Evolutionary conservation across 2,888 invertebrate genomes (phyloP).

Genomic region (Rhaphigaster nebulosa): DNA sequence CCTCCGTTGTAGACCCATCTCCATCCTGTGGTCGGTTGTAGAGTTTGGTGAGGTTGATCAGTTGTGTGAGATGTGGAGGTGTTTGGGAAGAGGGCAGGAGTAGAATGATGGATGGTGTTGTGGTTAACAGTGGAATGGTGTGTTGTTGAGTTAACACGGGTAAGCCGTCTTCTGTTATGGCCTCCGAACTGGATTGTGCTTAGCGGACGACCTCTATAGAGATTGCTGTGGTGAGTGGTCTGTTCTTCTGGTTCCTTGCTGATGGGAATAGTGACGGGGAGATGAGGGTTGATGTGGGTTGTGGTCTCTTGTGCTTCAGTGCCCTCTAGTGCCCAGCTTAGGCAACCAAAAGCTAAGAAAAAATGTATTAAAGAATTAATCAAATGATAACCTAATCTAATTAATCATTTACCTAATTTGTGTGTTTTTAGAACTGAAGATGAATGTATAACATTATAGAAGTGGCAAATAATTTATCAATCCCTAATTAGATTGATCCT

Average conservation of each 20-base stretch:
- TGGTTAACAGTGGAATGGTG: not conserved
- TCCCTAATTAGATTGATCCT: too few relatives aligned
- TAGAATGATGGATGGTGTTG: not conserved
- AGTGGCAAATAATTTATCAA: too few relatives aligned
- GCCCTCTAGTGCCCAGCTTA: not conserved
- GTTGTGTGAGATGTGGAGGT: not conserved
- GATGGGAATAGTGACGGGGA: not conserved
- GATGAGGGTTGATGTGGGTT: not conserved
- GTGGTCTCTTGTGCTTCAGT: not conserved
- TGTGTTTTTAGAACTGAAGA: too few relatives aligned
- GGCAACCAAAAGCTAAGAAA: not conserved
- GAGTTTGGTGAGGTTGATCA: not conserved
- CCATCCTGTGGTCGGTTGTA: not conserved
- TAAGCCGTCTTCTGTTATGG: not conserved
- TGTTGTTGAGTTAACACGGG: too few relatives aligned
- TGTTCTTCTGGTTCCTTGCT: not conserved
- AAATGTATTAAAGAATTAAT: not conserved
- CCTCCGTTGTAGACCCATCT: not conserved
- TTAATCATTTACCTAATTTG: too few relatives aligned
- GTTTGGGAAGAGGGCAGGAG: not conserved
- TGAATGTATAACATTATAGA: too few relatives aligned
- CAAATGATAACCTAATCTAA: not conserved
- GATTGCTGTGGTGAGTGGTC: not conserved
- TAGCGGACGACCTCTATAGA: not conserved
- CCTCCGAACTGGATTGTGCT: not conserved